Evolutionary conservation across 2,113 vertebrate species (phyloP), one percentile per base, ranked within the genome.

Genomic region (Triplophysa tibetana): DNA sequence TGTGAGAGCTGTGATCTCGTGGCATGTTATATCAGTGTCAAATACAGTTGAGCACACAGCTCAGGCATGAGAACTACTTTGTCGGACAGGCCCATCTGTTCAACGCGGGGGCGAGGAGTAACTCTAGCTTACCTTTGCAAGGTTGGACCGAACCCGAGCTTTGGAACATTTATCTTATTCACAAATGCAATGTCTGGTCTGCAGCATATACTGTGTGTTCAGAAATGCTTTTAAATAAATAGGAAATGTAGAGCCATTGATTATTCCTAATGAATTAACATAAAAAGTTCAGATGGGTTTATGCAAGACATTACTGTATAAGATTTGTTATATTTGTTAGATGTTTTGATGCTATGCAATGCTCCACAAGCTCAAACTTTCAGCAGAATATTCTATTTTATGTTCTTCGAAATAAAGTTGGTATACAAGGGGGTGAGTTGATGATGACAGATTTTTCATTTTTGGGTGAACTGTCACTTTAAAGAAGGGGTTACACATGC

Each of bases 51-150:
- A 41, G 17, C 12, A 17, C 61, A 17, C 74, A 48, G 19, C 74
- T 50, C 12, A 16, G 41, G 60, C 8, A 1, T 17, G 21, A 48
- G 10, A 63, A 63, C 73, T 29, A 72, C 66, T n/a, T 54, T 72
- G 9, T 33, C 69, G 7, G 43, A 50, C 45, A 41, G 60, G 23
- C 73, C 50, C 73, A 75, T 63, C 43, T 75, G 60, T 62, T 62
- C 38, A 62, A 3, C 38, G 7, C 43, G 72, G 70, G 8, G 33
- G 21, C 38, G 24, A 17, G 1, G 23, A 19, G 38, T 48, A 62
- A 75, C 7, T 8, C 62, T 56, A 75, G 3, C 72, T 29, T 43
- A 73, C 17, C n/a, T 14, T n/a, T 75, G 60, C 23, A 75, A 33
- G 33, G 58, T 54, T 74, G 41, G 54, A 17, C 11, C 16, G 8